phyloP scores from a whole-genome alignment of 1,140 invertebrate genomes.

The Nymphalis io region DNA sequence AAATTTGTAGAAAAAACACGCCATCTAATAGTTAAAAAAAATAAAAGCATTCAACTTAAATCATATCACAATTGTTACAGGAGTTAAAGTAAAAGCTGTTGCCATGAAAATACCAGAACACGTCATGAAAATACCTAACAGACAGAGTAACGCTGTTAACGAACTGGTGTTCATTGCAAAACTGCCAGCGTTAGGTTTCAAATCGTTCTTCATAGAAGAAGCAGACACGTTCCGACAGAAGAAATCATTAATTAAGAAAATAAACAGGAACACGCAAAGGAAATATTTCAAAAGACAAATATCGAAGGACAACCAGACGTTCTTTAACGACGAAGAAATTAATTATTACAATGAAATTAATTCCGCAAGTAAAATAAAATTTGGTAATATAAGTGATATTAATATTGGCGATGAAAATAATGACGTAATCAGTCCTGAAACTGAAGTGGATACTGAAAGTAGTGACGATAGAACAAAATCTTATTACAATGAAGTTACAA shows the following conservation, averaged over 20 bases:
- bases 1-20: too few relatives aligned
- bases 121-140: slow-evolving; percentile 32
- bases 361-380: slow-evolving; percentile 23
- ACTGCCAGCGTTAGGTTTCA: slow-evolving; percentile 71
- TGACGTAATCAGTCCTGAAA: neutral
- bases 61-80: slow-evolving; percentile 26
- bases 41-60: too few relatives aligned
- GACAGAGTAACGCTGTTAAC: slow-evolving; percentile 42
- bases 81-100: slow-evolving; percentile 32
- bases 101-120: slow-evolving; percentile 40
- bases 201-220: slow-evolving; percentile 54
- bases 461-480: neutral
- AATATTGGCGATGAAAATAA: slow-evolving; percentile 12
- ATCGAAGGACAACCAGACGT: slow-evolving; percentile 25
- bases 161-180: slow-evolving; percentile 78
- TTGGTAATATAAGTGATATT: slow-evolving; percentile 22
- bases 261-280: slow-evolving; percentile 42
- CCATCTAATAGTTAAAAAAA: too few relatives aligned
- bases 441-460: neutral
- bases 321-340: slow-evolving; percentile 25
- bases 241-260: slow-evolving; percentile 45
- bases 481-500: neutral
- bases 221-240: slow-evolving; percentile 5
- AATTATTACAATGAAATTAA: slow-evolving; percentile 42
- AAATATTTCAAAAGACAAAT: slow-evolving; percentile 47